A percentile compares a stretch with the other conserved stretches of the same genome.
Evolutionary conservation across 2,888 invertebrate species (phyloP).

Genomic region (Rhodophaea formosa): DNA sequence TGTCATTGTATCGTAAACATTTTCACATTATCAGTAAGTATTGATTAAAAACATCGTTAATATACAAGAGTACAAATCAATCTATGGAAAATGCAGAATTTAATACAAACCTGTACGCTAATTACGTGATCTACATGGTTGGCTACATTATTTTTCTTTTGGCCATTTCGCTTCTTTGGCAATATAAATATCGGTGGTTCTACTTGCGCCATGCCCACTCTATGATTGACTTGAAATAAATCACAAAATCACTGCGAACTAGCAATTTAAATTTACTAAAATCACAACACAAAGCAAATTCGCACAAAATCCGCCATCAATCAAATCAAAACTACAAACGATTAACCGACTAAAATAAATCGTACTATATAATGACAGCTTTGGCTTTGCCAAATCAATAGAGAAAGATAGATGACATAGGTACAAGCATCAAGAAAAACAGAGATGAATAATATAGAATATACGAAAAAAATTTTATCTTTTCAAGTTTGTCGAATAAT

Average conservation of each 20-base stretch:
- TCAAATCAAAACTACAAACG: background rate
- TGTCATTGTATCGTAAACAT: no score
- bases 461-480: background rate
- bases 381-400: background rate
- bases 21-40: no score
- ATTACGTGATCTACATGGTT: conserved; percentile 84
- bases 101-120: conserved; percentile 75
- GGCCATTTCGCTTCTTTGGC: conserved; percentile 82
- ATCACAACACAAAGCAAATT: conserved; percentile 20
- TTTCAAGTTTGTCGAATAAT: background rate
- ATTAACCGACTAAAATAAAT: background rate
- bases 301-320: conserved; percentile 6
- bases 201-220: conserved; percentile 58
- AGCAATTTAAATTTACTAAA: background rate
- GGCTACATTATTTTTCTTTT: conserved; percentile 70
- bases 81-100: background rate
- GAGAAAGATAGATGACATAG: background rate
- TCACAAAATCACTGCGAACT: background rate
- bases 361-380: background rate
- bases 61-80: background rate
- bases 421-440: background rate
- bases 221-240: background rate
- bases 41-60: no score
- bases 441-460: background rate
- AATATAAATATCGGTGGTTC: conserved; percentile 81